Evolutionary conservation across 2,888 invertebrate species (phyloP).

Genomic region (Caenorhabditis sp.): DNA sequence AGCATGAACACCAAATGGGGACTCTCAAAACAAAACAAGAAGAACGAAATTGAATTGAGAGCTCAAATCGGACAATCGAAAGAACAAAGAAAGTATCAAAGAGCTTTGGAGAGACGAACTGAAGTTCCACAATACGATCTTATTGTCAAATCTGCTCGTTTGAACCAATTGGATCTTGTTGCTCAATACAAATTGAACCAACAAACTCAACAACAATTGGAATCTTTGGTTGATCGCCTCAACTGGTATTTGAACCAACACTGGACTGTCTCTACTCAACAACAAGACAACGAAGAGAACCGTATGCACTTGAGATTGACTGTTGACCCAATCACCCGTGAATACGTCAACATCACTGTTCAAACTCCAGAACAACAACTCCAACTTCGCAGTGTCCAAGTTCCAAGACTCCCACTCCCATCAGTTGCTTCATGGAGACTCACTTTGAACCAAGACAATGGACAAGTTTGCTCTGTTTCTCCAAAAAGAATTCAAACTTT

Average conservation of each 20-base stretch:
- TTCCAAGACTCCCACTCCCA: slow-evolving; percentile 30
- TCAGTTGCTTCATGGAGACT: slow-evolving; percentile 26
- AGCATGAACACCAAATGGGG: slow-evolving; percentile 40
- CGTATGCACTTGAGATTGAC: slow-evolving; percentile 37
- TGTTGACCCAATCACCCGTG: slow-evolving; percentile 59
- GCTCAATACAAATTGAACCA: slow-evolving; percentile 48
- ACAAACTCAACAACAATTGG: slow-evolving; percentile 34
- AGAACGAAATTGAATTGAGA: slow-evolving; percentile 39
- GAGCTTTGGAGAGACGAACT: slow-evolving; percentile 18
- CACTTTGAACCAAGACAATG: slow-evolving; percentile 16
- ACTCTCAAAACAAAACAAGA: slow-evolving; percentile 20
- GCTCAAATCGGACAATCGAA: slow-evolving; percentile 39
- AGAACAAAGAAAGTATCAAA: slow-evolving; percentile 36
- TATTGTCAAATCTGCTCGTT: slow-evolving; percentile 50
- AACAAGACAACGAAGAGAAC: slow-evolving; percentile 23
- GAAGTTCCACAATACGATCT: slow-evolving; percentile 39
- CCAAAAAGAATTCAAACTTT: slow-evolving; percentile 60
- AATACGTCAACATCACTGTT: slow-evolving; percentile 60
- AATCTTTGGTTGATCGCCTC: slow-evolving; percentile 43
- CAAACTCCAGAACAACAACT: slow-evolving; percentile 50
- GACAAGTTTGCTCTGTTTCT: not conserved
- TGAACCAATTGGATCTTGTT: slow-evolving; percentile 50
- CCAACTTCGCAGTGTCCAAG: slow-evolving; percentile 21
- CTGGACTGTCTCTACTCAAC: slow-evolving; percentile 48
- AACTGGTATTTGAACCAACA: slow-evolving; percentile 42